Evolutionary conservation across 1,140 invertebrate species (phyloP), one percentile per base, ranked within the genome.

Genomic region (Magallana angulata): DNA sequence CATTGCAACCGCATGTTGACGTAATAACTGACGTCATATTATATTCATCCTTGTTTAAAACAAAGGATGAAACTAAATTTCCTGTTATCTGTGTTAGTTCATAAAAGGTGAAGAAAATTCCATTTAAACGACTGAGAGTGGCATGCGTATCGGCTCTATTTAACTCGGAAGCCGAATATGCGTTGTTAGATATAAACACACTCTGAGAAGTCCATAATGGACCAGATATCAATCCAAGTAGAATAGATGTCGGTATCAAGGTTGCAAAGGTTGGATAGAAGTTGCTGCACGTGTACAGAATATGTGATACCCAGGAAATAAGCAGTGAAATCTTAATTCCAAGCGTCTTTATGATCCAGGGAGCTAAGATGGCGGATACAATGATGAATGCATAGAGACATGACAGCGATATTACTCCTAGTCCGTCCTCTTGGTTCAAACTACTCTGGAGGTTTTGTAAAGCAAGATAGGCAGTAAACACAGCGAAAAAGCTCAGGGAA

Each of bases 231-330:
- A 86, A 88, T 7, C 91, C 91, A 3, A 92, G 83, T 7, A 92
- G 84, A 36, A 90, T 82, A 8, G 92, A 91, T 6, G 89, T 81
- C 7, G 91, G 89, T n/a, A 91, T 86, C 12, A 91, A 85, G 7
- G 92, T 92, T 56, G 84, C 85, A 82, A 87, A 93, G 14, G 90
- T 91, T 4, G 92, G 88, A 86, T 91, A 90, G 84, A 91, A 92
- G 1, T 97, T 97, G 84, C 89, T 87, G 68, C 85, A 57, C 9
- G 89, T 90, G 89, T 91, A 93, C 0, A 93, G 18, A 12, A 88
- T 30, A 82, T 91, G 90, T 11, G 85, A 85, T 1, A 91, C 36
- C 86, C 89, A 91, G 7, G 91, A 88, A 8, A 90, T 14, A 30
- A 91, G 62, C 30, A 93, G 81, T 0, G 90, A 85, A 24, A 88